These are phyloP conservation scores for Colletes collaris DNA, from an alignment of 2,888 invertebrate species.

Conservation along the genomic window DNA sequence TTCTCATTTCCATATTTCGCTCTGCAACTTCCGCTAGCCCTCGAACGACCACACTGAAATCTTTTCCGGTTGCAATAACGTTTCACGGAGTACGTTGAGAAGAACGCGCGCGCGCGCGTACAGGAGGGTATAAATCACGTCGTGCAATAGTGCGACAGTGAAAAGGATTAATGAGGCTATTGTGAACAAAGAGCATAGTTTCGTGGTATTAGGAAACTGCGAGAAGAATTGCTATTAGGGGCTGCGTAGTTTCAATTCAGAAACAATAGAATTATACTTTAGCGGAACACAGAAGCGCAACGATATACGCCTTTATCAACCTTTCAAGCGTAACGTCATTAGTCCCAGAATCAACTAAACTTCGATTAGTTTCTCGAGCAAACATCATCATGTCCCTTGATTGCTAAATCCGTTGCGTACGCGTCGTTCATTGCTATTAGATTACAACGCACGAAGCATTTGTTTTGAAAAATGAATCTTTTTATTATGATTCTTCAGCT, in stretches of 20 bases:
- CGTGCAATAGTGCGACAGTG: slow-evolving; percentile 43
- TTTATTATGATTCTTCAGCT: no score
- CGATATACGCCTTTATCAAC: slow-evolving; percentile 21
- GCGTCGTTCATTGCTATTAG: no score
- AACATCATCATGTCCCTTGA: neutral
- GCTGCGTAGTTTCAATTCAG: slow-evolving; percentile 23
- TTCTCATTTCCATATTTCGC: slow-evolving; percentile 10
- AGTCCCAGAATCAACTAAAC: neutral
- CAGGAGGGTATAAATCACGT: slow-evolving; percentile 41
- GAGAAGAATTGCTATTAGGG: slow-evolving; percentile 23
- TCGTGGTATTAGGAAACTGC: slow-evolving; percentile 37
- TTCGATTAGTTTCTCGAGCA: neutral
- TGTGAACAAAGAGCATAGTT: slow-evolving; percentile 43
- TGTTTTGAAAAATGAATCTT: no score
- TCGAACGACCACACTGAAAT: slow-evolving; percentile 27
- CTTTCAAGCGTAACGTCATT: slow-evolving; percentile 29
- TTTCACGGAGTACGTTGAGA: neutral
- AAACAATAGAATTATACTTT: slow-evolving; percentile 43
- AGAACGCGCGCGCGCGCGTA: slow-evolving; percentile 2
- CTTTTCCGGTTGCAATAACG: slow-evolving; percentile 25
- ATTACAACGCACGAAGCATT: no score
- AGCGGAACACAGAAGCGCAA: slow-evolving; percentile 11
- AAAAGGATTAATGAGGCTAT: slow-evolving; percentile 58
- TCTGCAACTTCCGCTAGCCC: slow-evolving; percentile 39
- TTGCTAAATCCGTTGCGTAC: neutral